Base-by-base conservation (phyloP, 1,140 invertebrate genomes). In the Aphaenogaster rudis region DNA sequence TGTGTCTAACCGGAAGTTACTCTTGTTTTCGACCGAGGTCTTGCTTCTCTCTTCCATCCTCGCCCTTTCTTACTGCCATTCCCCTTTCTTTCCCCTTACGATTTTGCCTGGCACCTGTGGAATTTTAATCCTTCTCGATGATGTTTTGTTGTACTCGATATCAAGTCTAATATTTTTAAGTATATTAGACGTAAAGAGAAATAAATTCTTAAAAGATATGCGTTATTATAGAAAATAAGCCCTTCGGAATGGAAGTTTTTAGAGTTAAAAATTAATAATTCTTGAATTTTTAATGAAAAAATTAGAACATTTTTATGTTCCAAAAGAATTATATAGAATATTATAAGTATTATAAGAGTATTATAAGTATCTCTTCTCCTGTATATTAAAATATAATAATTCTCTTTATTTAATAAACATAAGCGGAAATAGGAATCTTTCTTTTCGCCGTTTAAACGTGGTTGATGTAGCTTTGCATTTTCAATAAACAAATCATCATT, bases 1-100 rank as follows among this genome's bases (percentile, higher is more conserved):
- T 50, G 66, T 89, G 88, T 90, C 88, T 90, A 90, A 90, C 74
- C 80, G 76, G 72, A 90, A 90, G 88, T 87, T 85, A 87, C 88
- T 74, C 78, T 84, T 90, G 89, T 90, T 87, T 78, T 39, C 52
- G 42, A 28, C n/a, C 64, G 15, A 28, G 45, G 59, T 76, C 54
- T 91, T 59, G 50, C 63, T 42, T 28, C 48, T 33, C 11, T n/a
- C 17, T 74, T 57, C 9, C 9, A 11, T 54, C 4, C 28, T 71
- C 76, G 69, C 17, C 4, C 78, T n/a, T 69, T 57, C 28, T 71
- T 61, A 66, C 63, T 50, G 42, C 63, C 81, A 17, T 15, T 54
- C n/a, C 59, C 54, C 59, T n/a, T 69, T n/a, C 7, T n/a, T 54
- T 78, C 64, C 57, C 3, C 15, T 17, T 17, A 42, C 15, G 61